Base-by-base conservation (phyloP, 2,888 invertebrate species). In the Nineta flava region DNA sequence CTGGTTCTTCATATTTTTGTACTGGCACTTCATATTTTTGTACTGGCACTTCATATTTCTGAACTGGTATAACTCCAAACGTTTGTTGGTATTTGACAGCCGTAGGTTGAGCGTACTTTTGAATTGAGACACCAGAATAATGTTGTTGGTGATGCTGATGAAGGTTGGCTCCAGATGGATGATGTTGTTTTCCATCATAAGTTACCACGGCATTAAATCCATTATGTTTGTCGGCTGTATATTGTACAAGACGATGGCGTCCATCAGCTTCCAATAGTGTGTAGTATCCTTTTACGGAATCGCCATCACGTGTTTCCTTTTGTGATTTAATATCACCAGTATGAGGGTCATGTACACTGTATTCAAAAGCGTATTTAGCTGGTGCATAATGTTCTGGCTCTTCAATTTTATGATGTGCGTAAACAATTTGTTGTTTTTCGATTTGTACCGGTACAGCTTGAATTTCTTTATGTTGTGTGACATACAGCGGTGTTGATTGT, bases 281-380 rank as follows among this genome's bases (percentile, higher is more conserved):
- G 43, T 67, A 67, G 48, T 66, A 64, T 7, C 72, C 73, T 66
- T 67, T 70, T 32, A 73, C 72, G 40, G 65, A 63, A 57, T 72
- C 72, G 53, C 72, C 73, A 49, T 72, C 70, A 46, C 72, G 62
- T 56, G 65, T 69, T 55, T 73, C 72, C 72, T 72, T 72, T 57
- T 72, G 72, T n/a, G 69, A 66, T 57, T 73, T 73, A 53, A 71
- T 68, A 56, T 73, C 72, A 46, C 72, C 72, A 1, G 72, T 72
- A 61, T 70, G 68, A 13, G 71, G 71, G 53, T 73, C 72, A 53
- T 67, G 69, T 40, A 73, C 72, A 41, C 71, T 65, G 57, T 73
- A 72, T 56, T 71, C 69, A 56, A 70, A 72, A 48, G 70, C 70
- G 59, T 73, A 73, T 55, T 64, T 67, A 50, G 72, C 62, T 32